Percentiles rank a stretch among this genome's conserved stretches.
Conservation (phyloP, 2,888 invertebrate genomes). For the Ectropis crepuscularia region DNA sequence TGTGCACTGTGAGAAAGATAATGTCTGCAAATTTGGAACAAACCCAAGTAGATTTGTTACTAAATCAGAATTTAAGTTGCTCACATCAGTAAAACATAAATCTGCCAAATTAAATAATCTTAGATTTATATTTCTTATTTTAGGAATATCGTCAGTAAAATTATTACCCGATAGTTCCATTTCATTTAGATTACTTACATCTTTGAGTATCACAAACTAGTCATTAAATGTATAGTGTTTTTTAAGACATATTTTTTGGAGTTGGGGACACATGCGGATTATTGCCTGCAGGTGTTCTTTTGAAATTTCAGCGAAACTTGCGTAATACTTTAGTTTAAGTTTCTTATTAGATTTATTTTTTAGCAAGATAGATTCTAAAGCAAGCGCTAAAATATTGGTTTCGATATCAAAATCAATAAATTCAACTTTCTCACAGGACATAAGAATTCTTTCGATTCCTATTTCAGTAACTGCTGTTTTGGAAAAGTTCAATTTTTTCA, state of each 20-base stretch:
- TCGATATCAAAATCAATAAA: not conserved
- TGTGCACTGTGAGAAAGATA: not conserved
- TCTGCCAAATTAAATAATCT: not conserved
- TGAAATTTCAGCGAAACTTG: not conserved
- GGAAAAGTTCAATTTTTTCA: not conserved
- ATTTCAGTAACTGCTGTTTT: not conserved
- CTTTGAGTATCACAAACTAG: not conserved
- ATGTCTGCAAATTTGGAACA: not conserved
- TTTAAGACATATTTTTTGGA: not conserved
- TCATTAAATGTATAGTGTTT: not conserved
- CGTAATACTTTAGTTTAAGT: not conserved
- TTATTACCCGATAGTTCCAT: not conserved
- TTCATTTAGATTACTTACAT: not conserved
- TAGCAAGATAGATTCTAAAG: not conserved
- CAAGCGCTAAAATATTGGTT: not conserved
- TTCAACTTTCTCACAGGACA: conserved; percentile 1
- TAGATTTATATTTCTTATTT: not conserved
- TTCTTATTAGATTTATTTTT: not conserved
- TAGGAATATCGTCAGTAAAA: not conserved
- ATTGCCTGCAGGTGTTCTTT: not conserved
- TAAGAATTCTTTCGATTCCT: not conserved
- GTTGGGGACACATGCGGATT: not conserved
- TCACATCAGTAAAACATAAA: not conserved
- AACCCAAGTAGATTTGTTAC: not conserved
- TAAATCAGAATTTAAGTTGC: not conserved